Evolutionary conservation across 1,140 invertebrate species (phyloP).

Genomic region (Drosophila jambulina): DNA sequence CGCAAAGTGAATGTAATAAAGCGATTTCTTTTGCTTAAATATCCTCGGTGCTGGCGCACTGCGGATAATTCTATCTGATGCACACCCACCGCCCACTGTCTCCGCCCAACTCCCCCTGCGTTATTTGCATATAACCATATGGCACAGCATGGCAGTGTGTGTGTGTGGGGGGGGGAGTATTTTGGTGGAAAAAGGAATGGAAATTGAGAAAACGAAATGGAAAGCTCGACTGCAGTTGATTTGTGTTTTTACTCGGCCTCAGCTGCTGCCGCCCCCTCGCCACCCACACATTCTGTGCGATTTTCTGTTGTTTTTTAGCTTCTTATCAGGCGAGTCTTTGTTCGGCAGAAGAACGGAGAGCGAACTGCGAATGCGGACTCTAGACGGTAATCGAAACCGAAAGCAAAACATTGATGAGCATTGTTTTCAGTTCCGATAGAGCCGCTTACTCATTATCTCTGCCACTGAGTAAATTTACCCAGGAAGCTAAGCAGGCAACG

Average conservation of each 20-base stretch:
- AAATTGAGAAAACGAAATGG: slow-evolving; percentile 65
- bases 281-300: background rate
- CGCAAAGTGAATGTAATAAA: slow-evolving; percentile 52
- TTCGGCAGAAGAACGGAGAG: slow-evolving; percentile 23
- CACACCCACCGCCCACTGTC: slow-evolving; percentile 9
- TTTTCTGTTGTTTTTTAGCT: slow-evolving; percentile 35
- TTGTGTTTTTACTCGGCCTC: slow-evolving; percentile 59
- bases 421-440: slow-evolving; percentile 40
- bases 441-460: slow-evolving; percentile 37
- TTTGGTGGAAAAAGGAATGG: slow-evolving; percentile 52
- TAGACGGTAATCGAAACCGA: slow-evolving; percentile 41
- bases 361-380: slow-evolving; percentile 14
- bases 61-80: slow-evolving; percentile 61
- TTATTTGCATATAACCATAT: slow-evolving; percentile 53
- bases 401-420: slow-evolving; percentile 43
- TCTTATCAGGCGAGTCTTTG: slow-evolving; percentile 47
- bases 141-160: slow-evolving; percentile 6
- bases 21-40: slow-evolving; percentile 58
- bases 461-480: slow-evolving; percentile 4
- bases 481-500: slow-evolving; percentile 18
- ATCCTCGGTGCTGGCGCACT: slow-evolving; percentile 50
- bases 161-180: slow-evolving; percentile 8
- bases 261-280: slow-evolving; percentile 17
- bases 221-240: slow-evolving; percentile 62
- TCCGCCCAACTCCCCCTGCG: slow-evolving; percentile 6